Evolutionary conservation across 2,797 vertebrate species (phyloP).

Genomic region (Nothura maculosa): DNA sequence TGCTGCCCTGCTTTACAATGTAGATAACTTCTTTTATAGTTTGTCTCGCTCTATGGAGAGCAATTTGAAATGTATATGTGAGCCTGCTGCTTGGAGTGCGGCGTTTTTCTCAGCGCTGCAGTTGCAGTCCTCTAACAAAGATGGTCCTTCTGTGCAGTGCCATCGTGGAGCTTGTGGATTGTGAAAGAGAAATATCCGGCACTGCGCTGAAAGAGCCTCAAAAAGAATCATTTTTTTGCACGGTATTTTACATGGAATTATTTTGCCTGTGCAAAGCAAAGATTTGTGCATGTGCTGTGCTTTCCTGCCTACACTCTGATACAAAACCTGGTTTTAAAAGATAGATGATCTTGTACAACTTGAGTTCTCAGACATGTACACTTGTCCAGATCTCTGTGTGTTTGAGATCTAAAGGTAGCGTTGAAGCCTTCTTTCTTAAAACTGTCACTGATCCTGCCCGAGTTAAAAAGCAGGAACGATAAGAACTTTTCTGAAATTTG

Average conservation of each 20-base stretch:
- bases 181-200: neutral
- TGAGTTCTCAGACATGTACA: fast-evolving
- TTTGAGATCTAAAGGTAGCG: neutral
- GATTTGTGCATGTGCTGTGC: neutral
- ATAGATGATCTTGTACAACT: neutral
- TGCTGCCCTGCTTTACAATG: constrained; percentile 4
- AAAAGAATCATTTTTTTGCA: neutral
- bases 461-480: neutral
- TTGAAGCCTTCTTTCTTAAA: neutral
- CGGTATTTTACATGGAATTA: neutral
- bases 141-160: fast-evolving
- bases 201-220: neutral
- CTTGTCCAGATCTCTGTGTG: fast-evolving
- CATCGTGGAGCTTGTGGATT: fast-evolving
- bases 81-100: neutral
- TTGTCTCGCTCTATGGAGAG: neutral
- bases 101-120: neutral
- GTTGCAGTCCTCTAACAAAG: neutral
- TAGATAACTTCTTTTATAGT: neutral
- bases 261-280: neutral
- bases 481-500: neutral
- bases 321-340: neutral
- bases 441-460: neutral
- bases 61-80: neutral
- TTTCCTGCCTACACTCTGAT: fast-evolving